Conservation (phyloP, 1,140 invertebrate species). For the Grapholita molesta region DNA sequence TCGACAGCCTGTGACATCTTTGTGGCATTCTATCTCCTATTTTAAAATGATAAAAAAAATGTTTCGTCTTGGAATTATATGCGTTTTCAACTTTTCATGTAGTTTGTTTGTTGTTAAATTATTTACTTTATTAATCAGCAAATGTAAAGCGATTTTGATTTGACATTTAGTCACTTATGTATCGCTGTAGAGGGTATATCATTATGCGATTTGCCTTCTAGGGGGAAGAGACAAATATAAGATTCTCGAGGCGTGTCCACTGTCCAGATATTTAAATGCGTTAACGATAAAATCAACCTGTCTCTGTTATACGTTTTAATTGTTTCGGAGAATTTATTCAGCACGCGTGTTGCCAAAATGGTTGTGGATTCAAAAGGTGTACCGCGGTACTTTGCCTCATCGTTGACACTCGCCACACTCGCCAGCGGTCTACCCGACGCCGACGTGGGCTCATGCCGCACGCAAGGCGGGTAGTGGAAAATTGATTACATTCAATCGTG, state of each 20-base stretch:
- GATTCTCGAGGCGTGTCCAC: not conserved
- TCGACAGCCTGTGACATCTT: not conserved
- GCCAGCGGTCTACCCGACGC: too few species aligned
- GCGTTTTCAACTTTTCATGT: too few species aligned
- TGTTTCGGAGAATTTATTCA: conserved; percentile 31
- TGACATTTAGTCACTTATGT: too few species aligned
- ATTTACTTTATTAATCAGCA: too few species aligned
- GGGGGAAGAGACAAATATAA: not conserved
- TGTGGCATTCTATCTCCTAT: not conserved
- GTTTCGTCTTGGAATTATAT: not conserved
- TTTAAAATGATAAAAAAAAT: not conserved
- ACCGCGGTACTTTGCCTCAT: conserved; percentile 26
- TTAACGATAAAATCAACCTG: conserved; percentile 7
- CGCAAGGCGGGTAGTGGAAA: not conserved
- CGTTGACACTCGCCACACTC: conserved; percentile 32
- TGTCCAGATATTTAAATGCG: conserved; percentile 8
- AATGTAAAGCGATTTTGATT: too few species aligned
- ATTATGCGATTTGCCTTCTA: not conserved
- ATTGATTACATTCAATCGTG: conserved; percentile 7
- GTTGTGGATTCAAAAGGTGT: conserved; percentile 37
- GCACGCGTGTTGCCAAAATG: conserved; percentile 27
- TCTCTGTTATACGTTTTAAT: conserved; percentile 9
- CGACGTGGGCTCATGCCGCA: conserved; percentile 20
- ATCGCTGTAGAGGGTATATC: too few species aligned
- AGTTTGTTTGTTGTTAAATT: too few species aligned